These are phyloP conservation scores for Oreochromis mossambicus DNA, from an alignment of 2,797 vertebrate species.

Conservation along the genomic window DNA sequence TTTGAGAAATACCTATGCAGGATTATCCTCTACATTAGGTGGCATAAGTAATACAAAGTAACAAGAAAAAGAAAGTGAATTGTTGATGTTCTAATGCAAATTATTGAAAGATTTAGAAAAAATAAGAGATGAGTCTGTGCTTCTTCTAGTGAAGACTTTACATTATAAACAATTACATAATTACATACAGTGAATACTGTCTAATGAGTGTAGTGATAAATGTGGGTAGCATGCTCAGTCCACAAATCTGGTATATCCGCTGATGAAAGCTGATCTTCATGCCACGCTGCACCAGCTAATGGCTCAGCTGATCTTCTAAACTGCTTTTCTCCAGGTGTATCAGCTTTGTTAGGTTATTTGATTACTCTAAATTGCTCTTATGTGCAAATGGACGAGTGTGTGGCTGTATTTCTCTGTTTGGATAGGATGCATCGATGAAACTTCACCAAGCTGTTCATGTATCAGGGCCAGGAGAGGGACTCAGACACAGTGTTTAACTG, in stretches of 20 bases:
- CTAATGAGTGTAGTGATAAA: neutral
- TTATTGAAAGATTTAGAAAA: neutral
- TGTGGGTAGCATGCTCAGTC: neutral
- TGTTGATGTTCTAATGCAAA: neutral
- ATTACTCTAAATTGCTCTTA: neutral
- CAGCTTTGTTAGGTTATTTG: neutral
- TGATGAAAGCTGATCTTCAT: neutral
- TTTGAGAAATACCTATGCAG: neutral
- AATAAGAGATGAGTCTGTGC: neutral
- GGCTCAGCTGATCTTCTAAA: neutral
- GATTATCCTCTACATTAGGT: neutral
- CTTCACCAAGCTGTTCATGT: neutral
- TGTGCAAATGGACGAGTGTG: neutral
- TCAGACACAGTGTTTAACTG: neutral
- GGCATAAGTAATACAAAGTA: neutral
- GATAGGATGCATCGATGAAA: neutral
- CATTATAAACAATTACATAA: neutral
- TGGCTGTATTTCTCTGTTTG: neutral
- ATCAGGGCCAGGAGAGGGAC: neutral
- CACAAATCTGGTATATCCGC: neutral
- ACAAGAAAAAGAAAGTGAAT: neutral
- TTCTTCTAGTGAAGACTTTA: neutral
- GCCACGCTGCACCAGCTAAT: neutral
- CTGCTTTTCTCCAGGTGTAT: neutral
- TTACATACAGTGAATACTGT: neutral